phyloP scores from a whole-genome alignment of 2,888 invertebrate species.

The Aromia moschata region DNA sequence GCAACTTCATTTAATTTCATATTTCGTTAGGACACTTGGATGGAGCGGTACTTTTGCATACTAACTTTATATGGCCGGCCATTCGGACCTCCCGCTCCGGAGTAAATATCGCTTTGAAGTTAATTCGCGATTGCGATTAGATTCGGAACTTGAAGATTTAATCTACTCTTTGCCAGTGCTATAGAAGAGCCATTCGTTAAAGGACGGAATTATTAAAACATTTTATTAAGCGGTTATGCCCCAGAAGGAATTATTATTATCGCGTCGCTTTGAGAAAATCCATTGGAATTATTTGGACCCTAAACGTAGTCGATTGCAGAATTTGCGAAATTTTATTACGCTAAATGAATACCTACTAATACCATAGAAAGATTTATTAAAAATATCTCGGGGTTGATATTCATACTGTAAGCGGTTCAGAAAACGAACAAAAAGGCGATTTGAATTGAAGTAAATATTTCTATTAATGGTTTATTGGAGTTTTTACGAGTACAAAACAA shows the following conservation, averaged over 20 bases:
- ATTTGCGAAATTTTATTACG: not conserved
- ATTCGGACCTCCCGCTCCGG: constrained; percentile 15
- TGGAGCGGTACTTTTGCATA: constrained; percentile 1
- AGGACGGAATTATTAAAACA: constrained; percentile 9
- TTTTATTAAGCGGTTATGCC: constrained; percentile 3
- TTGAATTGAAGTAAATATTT: no score
- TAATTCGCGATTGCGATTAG: constrained; percentile 40
- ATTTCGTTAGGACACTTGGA: no score
- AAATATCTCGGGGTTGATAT: no score
- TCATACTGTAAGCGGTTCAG: no score
- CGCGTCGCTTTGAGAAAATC: not conserved
- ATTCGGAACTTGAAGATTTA: constrained; percentile 21
- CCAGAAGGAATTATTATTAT: not conserved
- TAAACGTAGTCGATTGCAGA: not conserved
- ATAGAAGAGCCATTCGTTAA: constrained; percentile 13
- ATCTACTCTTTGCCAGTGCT: constrained; percentile 21
- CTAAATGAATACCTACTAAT: no score
- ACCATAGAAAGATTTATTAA: no score
- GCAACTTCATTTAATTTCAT: no score
- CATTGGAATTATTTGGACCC: not conserved
- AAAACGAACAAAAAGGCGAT: no score
- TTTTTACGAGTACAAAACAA: no score
- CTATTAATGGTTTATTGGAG: no score
- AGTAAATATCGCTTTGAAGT: constrained; percentile 30
- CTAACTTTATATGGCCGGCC: constrained; percentile 32